These are phyloP conservation scores for Sphyrna mokarran DNA, from an alignment of 2,113 vertebrate genomes.

Conservation along the genomic window DNA sequence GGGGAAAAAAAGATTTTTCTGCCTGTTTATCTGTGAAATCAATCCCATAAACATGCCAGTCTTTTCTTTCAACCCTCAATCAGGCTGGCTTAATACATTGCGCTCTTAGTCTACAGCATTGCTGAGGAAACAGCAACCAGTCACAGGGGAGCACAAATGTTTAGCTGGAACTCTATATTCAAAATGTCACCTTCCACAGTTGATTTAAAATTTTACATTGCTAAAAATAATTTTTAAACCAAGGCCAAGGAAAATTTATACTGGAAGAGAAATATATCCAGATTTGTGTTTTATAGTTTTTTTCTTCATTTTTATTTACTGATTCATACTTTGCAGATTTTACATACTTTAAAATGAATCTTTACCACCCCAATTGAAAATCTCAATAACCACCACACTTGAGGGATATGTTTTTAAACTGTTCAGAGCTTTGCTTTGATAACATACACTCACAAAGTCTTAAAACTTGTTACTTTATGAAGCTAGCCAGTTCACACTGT, in stretches of 20 bases:
- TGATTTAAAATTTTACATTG: not conserved
- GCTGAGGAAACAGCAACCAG: not conserved
- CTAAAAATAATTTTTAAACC: not conserved
- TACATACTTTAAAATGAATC: not conserved
- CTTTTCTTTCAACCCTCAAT: not conserved
- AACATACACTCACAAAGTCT: not conserved
- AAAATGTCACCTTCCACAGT: not conserved
- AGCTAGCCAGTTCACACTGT: too few species aligned
- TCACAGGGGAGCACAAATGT: not conserved
- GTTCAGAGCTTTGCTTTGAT: not conserved
- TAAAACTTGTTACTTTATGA: not conserved
- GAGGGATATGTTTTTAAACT: not conserved
- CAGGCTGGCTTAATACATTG: not conserved
- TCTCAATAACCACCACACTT: not conserved
- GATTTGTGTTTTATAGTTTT: not conserved
- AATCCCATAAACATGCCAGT: not conserved
- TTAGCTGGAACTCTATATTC: not conserved
- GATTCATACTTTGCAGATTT: not conserved
- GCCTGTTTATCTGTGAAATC: not conserved
- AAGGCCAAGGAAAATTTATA: not conserved
- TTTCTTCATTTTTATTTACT: not conserved
- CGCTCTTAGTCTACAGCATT: not conserved
- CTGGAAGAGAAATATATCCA: not conserved
- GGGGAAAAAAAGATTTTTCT: not conserved
- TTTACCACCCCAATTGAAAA: not conserved